Evolutionary conservation across 2,113 vertebrate genomes (phyloP), one percentile per base, ranked within the genome.

Genomic region (Xenotilapia longispinis): DNA sequence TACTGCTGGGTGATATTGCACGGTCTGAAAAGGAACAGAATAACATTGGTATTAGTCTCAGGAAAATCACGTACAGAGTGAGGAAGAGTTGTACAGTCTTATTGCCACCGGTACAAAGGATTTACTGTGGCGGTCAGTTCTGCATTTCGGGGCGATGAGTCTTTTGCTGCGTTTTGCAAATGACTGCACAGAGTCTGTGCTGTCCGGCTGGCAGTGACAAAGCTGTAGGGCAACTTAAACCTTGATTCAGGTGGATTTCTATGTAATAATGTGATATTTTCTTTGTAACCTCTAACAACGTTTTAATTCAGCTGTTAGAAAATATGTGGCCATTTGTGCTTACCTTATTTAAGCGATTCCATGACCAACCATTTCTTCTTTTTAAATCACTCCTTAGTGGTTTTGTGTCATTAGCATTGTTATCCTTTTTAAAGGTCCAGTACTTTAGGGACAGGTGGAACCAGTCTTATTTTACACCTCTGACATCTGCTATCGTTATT

Each of bases 131-230:
- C 15, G 1, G 5, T 60, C 57, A 33, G 28, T 4, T 60, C 57
- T 10, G 57, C 57, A 60, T 60, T 60, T 60, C 0, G 2, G 57
- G 57, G 6, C 57, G 0, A 1, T 17, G 57, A 60, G 3, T 60
- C 28, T 60, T 60, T 60, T 60, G 57, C 28, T 60, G 57, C 9
- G 0, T 33, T 42, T 19, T 60, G 58, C 15, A 45, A 75, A 75
- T 75, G 40, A 75, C 23, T 47, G 68, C 23, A 75, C 21, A 17
- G 40, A 15, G 42, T 78, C 42, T 19, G 70, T 31, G 4, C 4
- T 78, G 23, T 31, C 26, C 6, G 2, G 9, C 38, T 49, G 15
- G 70, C 23, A 49, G 23, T 31, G 23, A 7, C 21, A 47, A 75
- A 49, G 70, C 15, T 49, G 42, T 19, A 49, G 23, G 6, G 3